phyloP scores from a whole-genome alignment of 2,113 vertebrate species.

The Cottus gobio region DNA sequence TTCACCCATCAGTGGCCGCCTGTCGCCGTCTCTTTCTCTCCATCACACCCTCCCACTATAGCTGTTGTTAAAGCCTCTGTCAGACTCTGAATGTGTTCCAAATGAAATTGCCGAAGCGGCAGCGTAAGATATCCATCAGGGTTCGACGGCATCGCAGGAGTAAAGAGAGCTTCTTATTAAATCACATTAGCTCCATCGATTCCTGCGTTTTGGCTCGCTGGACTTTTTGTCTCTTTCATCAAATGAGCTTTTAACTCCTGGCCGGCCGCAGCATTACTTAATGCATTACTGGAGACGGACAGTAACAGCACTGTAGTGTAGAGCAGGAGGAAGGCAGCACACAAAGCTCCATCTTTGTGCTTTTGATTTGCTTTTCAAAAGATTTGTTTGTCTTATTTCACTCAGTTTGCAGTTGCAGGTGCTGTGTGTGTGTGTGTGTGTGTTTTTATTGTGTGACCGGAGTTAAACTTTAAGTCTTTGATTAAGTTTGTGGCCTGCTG shows the following conservation, averaged over 20 bases:
- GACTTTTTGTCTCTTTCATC: slow-evolving; percentile 76
- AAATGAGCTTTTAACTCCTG: slow-evolving; percentile 81
- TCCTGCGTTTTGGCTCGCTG: slow-evolving; percentile 66
- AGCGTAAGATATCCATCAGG: slow-evolving; percentile 77
- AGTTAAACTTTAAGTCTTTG: slow-evolving; percentile 19
- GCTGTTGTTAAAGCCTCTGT: slow-evolving; percentile 54
- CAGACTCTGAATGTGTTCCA: slow-evolving; percentile 76
- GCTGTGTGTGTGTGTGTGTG: not conserved
- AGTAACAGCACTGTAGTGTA: slow-evolving; percentile 33
- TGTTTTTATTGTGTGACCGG: slow-evolving; percentile 1
- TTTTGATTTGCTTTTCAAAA: not conserved
- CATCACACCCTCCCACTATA: slow-evolving; percentile 21
- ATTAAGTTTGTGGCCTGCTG: slow-evolving; percentile 12
- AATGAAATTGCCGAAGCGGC: slow-evolving; percentile 78
- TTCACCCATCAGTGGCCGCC: slow-evolving; percentile 13
- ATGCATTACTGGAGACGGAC: slow-evolving; percentile 46
- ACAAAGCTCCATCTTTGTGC: slow-evolving; percentile 5
- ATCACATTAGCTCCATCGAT: slow-evolving; percentile 82
- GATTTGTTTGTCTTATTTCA: not conserved
- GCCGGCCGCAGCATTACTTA: slow-evolving; percentile 56
- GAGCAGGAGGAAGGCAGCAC: not conserved
- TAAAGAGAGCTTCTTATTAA: slow-evolving; percentile 80
- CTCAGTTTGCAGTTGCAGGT: not conserved
- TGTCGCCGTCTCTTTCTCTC: not conserved
- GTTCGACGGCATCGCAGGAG: slow-evolving; percentile 60